phyloP scores from a whole-genome alignment of 2,888 invertebrate genomes.

The Aelia acuminata region DNA sequence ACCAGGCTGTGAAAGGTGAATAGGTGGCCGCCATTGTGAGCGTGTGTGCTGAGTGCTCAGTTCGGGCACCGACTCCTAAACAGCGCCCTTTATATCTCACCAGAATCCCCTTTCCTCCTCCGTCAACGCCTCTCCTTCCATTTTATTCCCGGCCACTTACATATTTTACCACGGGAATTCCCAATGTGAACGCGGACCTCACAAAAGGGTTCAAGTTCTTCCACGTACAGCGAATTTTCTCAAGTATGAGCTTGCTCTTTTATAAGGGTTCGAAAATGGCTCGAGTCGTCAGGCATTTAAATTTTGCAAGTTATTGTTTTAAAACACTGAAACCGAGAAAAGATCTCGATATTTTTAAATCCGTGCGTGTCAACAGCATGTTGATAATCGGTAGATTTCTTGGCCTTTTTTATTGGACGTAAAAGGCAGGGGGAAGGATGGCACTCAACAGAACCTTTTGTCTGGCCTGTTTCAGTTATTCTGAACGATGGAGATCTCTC shows the following conservation, averaged over 20 bases:
- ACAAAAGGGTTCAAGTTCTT: background rate
- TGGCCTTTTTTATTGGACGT: no score
- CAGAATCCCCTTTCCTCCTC: constrained; percentile 28
- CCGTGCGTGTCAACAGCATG: no score
- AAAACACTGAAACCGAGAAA: no score
- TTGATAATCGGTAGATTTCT: no score
- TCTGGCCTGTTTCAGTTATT: no score
- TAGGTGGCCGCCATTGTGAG: background rate
- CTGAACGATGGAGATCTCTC: no score
- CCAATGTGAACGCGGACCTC: background rate
- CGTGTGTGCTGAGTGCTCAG: background rate
- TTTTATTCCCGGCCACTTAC: constrained; percentile 3
- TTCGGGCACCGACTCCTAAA: constrained; percentile 34
- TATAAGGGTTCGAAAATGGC: background rate
- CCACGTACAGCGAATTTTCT: background rate
- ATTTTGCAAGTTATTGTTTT: background rate
- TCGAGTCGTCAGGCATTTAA: background rate
- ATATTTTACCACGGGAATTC: constrained; percentile 7
- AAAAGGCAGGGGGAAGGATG: no score
- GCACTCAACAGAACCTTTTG: no score
- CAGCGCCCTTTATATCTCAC: background rate
- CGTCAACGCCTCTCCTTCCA: constrained; percentile 23
- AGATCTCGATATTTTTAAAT: no score
- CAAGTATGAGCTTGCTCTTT: background rate
- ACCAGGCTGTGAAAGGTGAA: constrained; percentile 9